Evolutionary conservation across 2,797 vertebrate species (phyloP).

Genomic region (Acropternis orthonyx): DNA sequence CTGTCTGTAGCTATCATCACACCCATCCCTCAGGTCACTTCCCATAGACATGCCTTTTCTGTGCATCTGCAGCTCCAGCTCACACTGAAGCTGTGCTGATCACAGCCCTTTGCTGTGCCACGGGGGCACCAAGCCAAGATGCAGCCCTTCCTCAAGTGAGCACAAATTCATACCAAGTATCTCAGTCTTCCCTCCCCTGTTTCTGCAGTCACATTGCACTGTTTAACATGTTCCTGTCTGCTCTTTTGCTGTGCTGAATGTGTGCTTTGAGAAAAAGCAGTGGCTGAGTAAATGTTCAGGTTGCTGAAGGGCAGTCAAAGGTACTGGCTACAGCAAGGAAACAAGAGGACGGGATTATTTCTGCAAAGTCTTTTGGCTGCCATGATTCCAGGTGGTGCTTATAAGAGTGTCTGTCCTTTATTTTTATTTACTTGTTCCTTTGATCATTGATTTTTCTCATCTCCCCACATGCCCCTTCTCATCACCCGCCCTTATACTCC

Average conservation of each 20-base stretch:
- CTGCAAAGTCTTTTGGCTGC: not conserved
- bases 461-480: not conserved
- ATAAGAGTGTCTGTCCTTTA: not conserved
- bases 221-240: not conserved
- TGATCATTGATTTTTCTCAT: not conserved
- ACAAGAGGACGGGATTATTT: not conserved
- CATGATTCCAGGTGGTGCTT: not conserved
- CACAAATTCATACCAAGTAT: not conserved
- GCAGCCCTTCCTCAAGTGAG: not conserved
- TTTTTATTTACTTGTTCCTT: not conserved
- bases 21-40: not conserved
- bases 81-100: rapidly evolving
- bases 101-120: not conserved
- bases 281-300: not conserved
- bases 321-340: not conserved
- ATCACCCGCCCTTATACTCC: rapidly evolving
- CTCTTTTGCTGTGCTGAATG: not conserved
- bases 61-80: not conserved
- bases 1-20: not conserved
- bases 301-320: not conserved
- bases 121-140: not conserved
- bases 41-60: rapidly evolving
- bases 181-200: not conserved
- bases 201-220: not conserved
- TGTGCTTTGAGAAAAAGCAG: not conserved